Percentiles rank a stretch among this genome's conserved stretches.
Conservation (phyloP, 2,113 vertebrate genomes). For the Illadopsis cleaveri region DNA sequence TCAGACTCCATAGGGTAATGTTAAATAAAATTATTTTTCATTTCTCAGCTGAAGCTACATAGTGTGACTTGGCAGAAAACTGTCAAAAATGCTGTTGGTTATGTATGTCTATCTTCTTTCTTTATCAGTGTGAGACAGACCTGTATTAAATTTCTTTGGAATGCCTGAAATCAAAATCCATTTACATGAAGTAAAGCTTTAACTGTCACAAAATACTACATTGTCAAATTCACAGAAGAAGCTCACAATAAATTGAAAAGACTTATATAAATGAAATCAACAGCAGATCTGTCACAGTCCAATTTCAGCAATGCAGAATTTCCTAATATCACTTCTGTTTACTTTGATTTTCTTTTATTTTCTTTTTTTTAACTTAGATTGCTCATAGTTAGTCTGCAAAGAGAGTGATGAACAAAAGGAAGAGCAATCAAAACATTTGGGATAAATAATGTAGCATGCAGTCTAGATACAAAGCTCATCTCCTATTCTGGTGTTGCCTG, state of each 20-base stretch:
- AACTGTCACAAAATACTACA: slow-evolving; percentile 11
- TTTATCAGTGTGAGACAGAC: slow-evolving; percentile 17
- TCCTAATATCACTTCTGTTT: background rate
- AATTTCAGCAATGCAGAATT: background rate
- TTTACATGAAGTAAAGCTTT: background rate
- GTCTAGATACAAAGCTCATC: background rate
- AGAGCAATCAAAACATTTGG: background rate
- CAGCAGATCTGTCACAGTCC: background rate
- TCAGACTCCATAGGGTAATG: background rate
- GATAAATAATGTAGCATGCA: background rate
- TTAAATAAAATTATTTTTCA: background rate
- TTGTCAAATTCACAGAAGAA: background rate
- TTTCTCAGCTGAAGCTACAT: background rate
- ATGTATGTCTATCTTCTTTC: background rate
- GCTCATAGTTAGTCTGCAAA: background rate
- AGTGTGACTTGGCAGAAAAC: background rate
- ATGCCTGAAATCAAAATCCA: background rate
- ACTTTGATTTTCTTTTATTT: background rate
- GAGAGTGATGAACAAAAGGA: background rate
- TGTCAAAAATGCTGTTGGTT: background rate
- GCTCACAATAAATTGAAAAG: background rate
- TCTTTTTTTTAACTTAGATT: background rate
- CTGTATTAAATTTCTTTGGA: background rate
- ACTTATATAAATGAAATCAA: background rate
- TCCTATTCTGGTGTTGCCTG: background rate